A percentile compares a stretch with the other conserved stretches of the same genome.
Evolutionary conservation across 1,140 invertebrate species (phyloP).

Genomic region (Nasonia longicornis): DNA sequence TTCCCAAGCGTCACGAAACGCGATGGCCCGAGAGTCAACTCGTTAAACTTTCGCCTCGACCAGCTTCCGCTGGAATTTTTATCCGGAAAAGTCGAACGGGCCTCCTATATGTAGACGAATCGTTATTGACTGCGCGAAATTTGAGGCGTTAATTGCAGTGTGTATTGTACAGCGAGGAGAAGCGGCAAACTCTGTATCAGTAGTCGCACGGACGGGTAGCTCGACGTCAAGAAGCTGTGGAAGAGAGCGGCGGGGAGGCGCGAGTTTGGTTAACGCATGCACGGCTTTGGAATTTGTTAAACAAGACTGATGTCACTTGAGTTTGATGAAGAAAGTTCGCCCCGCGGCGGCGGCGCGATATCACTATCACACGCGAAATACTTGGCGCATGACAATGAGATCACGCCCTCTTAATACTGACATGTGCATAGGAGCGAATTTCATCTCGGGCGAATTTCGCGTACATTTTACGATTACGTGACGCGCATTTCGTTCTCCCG

Average conservation of each 20-base stretch:
- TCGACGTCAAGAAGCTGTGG: background rate
- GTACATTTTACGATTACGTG: conserved; percentile 41
- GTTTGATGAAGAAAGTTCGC: conserved; percentile 47
- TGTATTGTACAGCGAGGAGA: background rate
- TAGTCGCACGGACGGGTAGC: background rate
- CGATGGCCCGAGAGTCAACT: background rate
- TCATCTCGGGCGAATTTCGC: conserved; percentile 29
- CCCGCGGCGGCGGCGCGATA: conserved; percentile 35
- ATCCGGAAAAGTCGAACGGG: background rate
- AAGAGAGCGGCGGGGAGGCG: background rate
- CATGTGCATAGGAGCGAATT: conserved; percentile 38
- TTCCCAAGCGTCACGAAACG: background rate
- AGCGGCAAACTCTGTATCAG: background rate
- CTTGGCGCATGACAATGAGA: conserved; percentile 46
- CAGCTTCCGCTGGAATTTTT: background rate
- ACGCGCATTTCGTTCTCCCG: background rate
- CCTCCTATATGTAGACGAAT: too few relatives aligned
- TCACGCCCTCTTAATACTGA: conserved; percentile 37
- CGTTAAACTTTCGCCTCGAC: conserved; percentile 30
- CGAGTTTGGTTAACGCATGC: conserved; percentile 12
- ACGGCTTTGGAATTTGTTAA: conserved; percentile 39
- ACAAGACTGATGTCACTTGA: conserved; percentile 45
- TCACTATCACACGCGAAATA: conserved; percentile 45
- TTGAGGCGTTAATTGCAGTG: background rate
- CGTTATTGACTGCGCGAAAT: background rate